phyloP scores from a whole-genome alignment of 2,797 vertebrate species.

The Enteromius anoplus region DNA sequence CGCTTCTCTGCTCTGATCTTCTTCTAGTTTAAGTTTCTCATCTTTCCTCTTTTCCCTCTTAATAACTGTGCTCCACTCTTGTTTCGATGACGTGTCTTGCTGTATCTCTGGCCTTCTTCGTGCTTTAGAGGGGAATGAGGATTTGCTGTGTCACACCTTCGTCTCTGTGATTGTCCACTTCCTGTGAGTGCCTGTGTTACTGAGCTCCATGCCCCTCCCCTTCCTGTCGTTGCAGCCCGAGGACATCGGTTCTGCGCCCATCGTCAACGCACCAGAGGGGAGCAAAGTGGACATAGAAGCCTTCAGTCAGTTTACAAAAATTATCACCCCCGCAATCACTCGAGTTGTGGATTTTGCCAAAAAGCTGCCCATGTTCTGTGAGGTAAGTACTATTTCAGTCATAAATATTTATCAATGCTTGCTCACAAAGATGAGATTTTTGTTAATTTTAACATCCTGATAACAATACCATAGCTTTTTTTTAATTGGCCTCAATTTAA shows the following conservation, averaged over 20 bases:
- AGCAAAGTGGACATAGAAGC: constrained; percentile 99
- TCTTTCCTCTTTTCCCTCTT: constrained; percentile 48
- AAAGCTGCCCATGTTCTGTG: constrained; percentile 99
- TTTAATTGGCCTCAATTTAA: no score
- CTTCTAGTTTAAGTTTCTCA: constrained; percentile 49
- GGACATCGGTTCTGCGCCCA: constrained; percentile 94
- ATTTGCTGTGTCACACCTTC: constrained; percentile 52
- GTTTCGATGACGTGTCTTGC: constrained; percentile 32
- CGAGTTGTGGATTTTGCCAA: constrained; percentile 99
- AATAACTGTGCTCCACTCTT: constrained; percentile 45
- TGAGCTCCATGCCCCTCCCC: constrained; percentile 36
- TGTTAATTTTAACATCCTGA: background rate
- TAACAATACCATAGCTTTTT: background rate
- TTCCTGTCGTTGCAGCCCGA: constrained; percentile 82
- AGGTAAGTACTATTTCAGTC: constrained; percentile 75
- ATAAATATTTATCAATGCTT: background rate
- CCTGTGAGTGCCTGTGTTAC: constrained; percentile 2
- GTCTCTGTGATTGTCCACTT: constrained; percentile 42
- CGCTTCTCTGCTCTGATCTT: constrained; percentile 51
- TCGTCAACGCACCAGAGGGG: constrained; percentile 90
- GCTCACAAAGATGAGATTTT: background rate
- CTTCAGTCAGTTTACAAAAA: constrained; percentile 99
- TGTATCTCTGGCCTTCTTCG: constrained; percentile 38
- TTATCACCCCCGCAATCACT: constrained; percentile 99
- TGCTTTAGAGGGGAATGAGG: constrained; percentile 57